Base-by-base conservation (phyloP, 2,797 vertebrate species). In the Nannoperca obscura region DNA sequence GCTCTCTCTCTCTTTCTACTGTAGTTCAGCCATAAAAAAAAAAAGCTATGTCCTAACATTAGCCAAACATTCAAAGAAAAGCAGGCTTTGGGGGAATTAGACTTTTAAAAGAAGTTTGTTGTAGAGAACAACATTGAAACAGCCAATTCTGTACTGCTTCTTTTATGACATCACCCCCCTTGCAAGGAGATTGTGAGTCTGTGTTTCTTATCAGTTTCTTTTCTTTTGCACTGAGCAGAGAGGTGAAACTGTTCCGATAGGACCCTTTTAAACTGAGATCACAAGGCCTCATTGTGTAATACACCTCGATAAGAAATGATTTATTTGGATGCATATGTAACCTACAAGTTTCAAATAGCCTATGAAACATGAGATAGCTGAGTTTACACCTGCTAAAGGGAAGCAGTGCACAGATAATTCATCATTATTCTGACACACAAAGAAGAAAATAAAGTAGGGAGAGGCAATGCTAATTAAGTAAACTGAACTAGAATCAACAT, bases 241-340 rank as follows among this genome's bases (percentile, higher is more conserved):
- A 83, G 73, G 59, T 73, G 81, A 84, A 88, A 80, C 61, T 53
- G 71, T 80, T 88, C 47, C 46, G 74, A 78, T 60, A 83, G 81
- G 70, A 49, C 59, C 57, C 69, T 78, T 50, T 76, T 76, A 82
- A 85, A 77, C 82, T 64, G 44, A 55, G 38, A 82, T 81, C 81
- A 61, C 71, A 54, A 67, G 72, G 61, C 64, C 79, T 80, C 78
- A 55, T 78, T 88, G 75, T 93, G 70, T 78, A 89, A 80, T 72
- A 79, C 87, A 66, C 70, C 71, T 66, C 3, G 92, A 95, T 94
- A 93, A 92, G 88, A 85, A 84, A 91, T 94, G 87, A 94, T 94
- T 94, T 94, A 94, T 95, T 91, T 86, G 85, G 68, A 82, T 81
- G 84, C 86, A 85, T 86, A 82, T 47, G 34, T 84, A 85, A 87